phyloP scores from a whole-genome alignment of 23 tunicate species.

The Phallusia fumigata region DNA sequence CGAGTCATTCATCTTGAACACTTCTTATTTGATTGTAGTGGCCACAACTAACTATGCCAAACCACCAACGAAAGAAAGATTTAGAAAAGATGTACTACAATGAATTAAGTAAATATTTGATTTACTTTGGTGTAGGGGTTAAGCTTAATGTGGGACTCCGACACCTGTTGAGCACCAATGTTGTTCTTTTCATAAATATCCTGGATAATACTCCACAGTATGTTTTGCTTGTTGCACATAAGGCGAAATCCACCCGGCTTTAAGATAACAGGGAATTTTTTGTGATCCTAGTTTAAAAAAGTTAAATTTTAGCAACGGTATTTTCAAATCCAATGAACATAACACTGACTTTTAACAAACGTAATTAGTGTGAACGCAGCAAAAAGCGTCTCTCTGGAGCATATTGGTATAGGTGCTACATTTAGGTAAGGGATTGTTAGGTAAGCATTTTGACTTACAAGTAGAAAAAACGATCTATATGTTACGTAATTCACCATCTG shows the following conservation, averaged over 20 bases:
- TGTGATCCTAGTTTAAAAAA: constrained; percentile 3
- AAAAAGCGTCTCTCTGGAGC: no score
- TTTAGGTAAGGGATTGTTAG: no score
- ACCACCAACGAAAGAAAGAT: background rate
- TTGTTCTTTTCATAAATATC: constrained; percentile 15
- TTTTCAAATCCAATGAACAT: no score
- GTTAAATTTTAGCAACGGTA: no score
- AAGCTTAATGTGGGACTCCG: background rate
- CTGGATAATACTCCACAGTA: constrained; percentile 16
- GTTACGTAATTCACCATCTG: no score
- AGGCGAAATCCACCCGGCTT: background rate
- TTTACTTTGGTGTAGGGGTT: background rate
- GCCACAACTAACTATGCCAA: no score
- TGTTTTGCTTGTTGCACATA: background rate
- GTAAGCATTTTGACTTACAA: no score
- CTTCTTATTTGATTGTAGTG: no score
- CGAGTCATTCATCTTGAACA: background rate
- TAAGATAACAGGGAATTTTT: constrained; percentile 20
- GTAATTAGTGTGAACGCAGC: no score
- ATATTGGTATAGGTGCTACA: no score
- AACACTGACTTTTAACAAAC: no score
- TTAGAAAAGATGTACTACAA: constrained; percentile 1
- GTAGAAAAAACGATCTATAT: no score
- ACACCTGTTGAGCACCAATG: background rate
- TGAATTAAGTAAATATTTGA: background rate